Percentiles rank a stretch among this genome's conserved stretches.
Conservation (phyloP, 2,113 vertebrate species). For the Petrocephalus zakoni region DNA sequence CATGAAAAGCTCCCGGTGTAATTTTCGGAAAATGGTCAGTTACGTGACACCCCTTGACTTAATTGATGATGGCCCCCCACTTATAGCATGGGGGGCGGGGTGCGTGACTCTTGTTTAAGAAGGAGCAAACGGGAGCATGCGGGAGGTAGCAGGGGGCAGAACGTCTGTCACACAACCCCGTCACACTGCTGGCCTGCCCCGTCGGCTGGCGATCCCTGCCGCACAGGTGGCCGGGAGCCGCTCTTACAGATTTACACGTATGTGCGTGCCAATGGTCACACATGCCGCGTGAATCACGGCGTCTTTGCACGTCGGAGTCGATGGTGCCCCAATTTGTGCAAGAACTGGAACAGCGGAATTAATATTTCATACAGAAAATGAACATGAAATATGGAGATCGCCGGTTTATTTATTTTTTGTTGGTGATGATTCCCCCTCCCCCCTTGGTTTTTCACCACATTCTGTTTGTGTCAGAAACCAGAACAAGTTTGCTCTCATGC, state of each 20-base stretch:
- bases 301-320: neutral
- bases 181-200: neutral
- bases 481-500: neutral
- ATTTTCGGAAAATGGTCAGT: neutral
- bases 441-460: neutral
- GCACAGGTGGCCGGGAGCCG: neutral
- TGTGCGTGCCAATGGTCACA: neutral
- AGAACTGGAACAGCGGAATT: neutral
- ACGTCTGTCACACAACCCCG: neutral
- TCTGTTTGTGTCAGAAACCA: neutral
- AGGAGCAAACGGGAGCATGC: neutral
- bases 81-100: neutral
- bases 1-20: neutral
- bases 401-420: neutral
- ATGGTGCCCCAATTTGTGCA: neutral
- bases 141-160: neutral
- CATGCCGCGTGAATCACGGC: neutral
- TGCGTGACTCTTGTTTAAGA: neutral
- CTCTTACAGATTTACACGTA: neutral
- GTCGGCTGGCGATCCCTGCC: neutral
- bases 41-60: neutral
- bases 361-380: neutral
- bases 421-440: neutral
- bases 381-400: neutral
- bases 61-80: neutral